Evolutionary conservation across 2,888 invertebrate genomes (phyloP).

Genomic region (Dynastes grantii): DNA sequence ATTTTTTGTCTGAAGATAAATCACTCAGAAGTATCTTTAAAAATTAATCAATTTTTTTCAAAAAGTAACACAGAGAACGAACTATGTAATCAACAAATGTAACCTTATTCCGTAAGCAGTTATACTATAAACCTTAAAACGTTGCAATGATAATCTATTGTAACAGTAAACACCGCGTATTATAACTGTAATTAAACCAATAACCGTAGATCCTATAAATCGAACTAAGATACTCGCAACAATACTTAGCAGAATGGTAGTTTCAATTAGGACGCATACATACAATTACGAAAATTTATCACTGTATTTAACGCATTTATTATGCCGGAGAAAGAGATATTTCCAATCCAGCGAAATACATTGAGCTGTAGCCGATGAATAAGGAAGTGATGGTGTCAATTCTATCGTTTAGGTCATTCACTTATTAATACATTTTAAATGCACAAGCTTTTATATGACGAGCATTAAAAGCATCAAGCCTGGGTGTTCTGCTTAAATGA

Average conservation of each 20-base stretch:
- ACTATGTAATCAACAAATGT: no score
- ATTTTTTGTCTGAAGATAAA: no score
- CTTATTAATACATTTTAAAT: slow-evolving; percentile 13
- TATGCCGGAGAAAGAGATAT: background rate
- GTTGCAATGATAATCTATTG: slow-evolving; percentile 12
- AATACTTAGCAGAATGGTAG: background rate
- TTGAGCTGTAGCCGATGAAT: background rate
- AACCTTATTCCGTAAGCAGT: slow-evolving; percentile 3
- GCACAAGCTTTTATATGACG: slow-evolving; percentile 1
- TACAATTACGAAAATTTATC: background rate
- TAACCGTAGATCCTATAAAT: slow-evolving; percentile 37
- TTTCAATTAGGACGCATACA: background rate
- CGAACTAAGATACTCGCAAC: slow-evolving; percentile 25
- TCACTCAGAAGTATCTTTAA: no score
- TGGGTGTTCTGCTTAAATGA: slow-evolving; percentile 31
- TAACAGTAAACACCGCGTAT: slow-evolving; percentile 26
- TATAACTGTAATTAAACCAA: slow-evolving; percentile 45
- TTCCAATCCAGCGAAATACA: background rate
- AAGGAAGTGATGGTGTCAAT: slow-evolving; percentile 21
- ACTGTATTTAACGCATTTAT: background rate
- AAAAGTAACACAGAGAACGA: no score
- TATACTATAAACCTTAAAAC: slow-evolving; percentile 5
- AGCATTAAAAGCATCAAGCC: slow-evolving; percentile 1
- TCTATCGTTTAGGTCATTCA: slow-evolving; percentile 16
- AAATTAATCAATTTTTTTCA: no score